phyloP scores from a whole-genome alignment of 2,888 invertebrate genomes.

The Tiphia femorata region DNA sequence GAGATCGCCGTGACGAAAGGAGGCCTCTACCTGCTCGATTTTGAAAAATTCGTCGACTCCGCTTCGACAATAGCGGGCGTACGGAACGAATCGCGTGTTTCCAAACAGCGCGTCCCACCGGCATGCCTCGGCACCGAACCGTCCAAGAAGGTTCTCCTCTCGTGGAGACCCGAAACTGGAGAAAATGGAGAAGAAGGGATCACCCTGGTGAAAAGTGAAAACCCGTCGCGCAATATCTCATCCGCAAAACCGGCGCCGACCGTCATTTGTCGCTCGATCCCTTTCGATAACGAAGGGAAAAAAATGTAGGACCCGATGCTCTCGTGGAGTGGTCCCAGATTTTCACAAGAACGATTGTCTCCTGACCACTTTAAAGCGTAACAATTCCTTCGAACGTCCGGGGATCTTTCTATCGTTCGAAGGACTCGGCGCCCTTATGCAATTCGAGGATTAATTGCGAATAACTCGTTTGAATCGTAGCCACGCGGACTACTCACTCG shows the following conservation, averaged over 20 bases:
- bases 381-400: no score
- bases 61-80: slow-evolving; percentile 24
- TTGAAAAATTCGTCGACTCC: slow-evolving; percentile 39
- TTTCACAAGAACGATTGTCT: no score
- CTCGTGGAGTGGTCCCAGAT: no score
- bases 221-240: slow-evolving; percentile 44
- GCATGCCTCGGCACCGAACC: background rate
- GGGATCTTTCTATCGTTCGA: no score
- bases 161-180: slow-evolving; percentile 14
- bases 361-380: no score
- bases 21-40: slow-evolving; percentile 40
- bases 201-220: slow-evolving; percentile 36
- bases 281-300: slow-evolving; percentile 30
- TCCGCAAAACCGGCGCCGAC: slow-evolving; percentile 25
- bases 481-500: no score
- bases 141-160: no score
- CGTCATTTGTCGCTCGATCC: slow-evolving; percentile 37
- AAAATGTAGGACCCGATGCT: no score
- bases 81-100: slow-evolving; percentile 56
- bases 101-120: slow-evolving; percentile 44
- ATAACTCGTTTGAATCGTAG: no score
- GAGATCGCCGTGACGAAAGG: slow-evolving; percentile 41
- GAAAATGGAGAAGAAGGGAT: slow-evolving; percentile 16
- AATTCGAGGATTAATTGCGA: no score
- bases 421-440: no score